Percentiles rank a stretch among this genome's conserved stretches.
Conservation (phyloP, 2,797 vertebrate species). For the Chromis chromis region DNA sequence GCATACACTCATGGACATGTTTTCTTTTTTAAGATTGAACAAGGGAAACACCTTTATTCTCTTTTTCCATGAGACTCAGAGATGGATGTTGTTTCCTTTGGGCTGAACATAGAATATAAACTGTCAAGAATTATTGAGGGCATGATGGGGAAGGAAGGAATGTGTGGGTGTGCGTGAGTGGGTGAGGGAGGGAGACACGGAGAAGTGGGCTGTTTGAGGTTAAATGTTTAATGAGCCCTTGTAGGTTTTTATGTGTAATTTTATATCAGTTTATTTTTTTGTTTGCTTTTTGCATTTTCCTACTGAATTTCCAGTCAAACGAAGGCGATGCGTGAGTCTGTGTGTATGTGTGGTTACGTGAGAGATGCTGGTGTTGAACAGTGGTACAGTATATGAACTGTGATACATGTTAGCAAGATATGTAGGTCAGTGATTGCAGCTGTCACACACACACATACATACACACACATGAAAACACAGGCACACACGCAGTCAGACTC, state of each 20-base stretch:
- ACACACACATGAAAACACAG: constrained; percentile 14
- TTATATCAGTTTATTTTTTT: neutral
- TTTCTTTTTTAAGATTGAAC: neutral
- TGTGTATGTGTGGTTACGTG: constrained; percentile 2
- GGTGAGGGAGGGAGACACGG: neutral
- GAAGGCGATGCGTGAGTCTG: neutral
- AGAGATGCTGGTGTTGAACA: neutral
- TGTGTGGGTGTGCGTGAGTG: constrained; percentile 24
- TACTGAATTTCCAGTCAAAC: neutral
- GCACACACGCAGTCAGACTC: constrained; percentile 25
- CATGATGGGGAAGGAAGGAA: constrained; percentile 37
- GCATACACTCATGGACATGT: no score
- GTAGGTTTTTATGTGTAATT: neutral
- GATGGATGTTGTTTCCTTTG: constrained; percentile 28
- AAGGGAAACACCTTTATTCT: constrained; percentile 9
- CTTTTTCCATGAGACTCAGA: constrained; percentile 22
- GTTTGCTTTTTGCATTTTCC: neutral
- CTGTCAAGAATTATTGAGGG: constrained; percentile 59
- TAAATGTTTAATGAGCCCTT: constrained; percentile 22
- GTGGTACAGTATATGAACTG: neutral
- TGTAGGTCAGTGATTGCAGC: constrained; percentile 76
- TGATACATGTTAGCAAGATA: constrained; percentile 46
- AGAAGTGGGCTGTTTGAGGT: constrained; percentile 9
- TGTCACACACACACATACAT: constrained; percentile 48
- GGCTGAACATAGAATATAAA: constrained; percentile 33